Base-by-base conservation (phyloP, 2,113 vertebrate species). In the Oenanthe oenanthe region DNA sequence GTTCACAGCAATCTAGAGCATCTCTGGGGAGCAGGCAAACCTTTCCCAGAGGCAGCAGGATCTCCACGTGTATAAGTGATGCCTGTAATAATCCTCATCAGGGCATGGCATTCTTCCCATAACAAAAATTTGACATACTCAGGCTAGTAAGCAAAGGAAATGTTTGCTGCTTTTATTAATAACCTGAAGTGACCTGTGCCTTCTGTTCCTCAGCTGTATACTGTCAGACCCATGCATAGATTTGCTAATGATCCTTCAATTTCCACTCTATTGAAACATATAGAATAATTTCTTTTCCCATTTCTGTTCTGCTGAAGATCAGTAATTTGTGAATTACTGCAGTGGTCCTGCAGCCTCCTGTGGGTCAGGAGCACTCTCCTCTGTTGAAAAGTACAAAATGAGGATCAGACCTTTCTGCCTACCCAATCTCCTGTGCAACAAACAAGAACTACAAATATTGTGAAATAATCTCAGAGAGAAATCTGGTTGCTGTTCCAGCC, bases 391-490 rank as follows among this genome's bases (percentile, higher is more conserved):
- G 29, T 34, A 54, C 43, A 76, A 75, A 92, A 40, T 53, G 12
- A 26, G 8, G 21, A 91, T 74, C 86, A 83, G 47, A 24, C 47
- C 32, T 94, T 78, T 92, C 63, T 91, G 87, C 40, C 67, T 83
- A 85, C 45, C 63, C 75, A 79, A 83, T 80, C 71, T 89, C 66
- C 74, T 79, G 40, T 3, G 7, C 56, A n/a, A 47, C 88, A 93
- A 90, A 80, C 48, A 85, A 92, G 71, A 90, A 29, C 56, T 73
- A 85, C 85, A 94, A 88, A 95, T 85, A 93, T 70, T 93, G 82
- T 88, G 88, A 95, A 96, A 94, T 95, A 92, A 95, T 96, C 88
- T 83, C 85, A 45, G 51, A 47, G 47, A 93, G 92, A 93, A 82
- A 73, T 91, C 91, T 88, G 50, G 66, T 51, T 82, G 19, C 78